Base-by-base conservation (phyloP, 1,140 invertebrate species). In the Apolygus lucorum region DNA sequence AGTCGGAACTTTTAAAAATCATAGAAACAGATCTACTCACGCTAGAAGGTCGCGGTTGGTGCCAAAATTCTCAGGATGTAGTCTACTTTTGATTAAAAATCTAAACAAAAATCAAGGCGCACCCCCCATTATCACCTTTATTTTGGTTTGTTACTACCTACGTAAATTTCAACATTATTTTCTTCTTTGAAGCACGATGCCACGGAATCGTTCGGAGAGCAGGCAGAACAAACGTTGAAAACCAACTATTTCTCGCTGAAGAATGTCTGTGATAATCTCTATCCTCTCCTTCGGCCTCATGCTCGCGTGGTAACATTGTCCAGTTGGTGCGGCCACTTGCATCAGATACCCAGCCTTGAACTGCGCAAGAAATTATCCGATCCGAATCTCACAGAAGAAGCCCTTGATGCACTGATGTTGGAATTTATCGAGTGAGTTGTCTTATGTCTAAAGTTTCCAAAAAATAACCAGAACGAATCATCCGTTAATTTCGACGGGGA, bases 241-340 rank as follows among this genome's bases (percentile, higher is more conserved):
- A 84, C 86, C 0, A 92, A 92, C 77, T 91, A 86, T 75, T 88
- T 86, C 74, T 83, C 81, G 13, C 82, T 86, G 0, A 73, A 88
- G 14, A 79, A 81, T 59, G 81, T 86, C 21, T 91, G 87, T 73
- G 78, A 88, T 8, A 78, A 78, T 29, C 75, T 92, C 1, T 89
- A 90, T 76, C 89, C 90, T 11, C 72, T 92, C 2, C 77, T 92
- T 2, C 77, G 82, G 42, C 78, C 84, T 52, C 84, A 87, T 74
- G 88, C 86, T 4, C 82, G 87, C 77, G 87, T 93, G 25, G 86
- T 90, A 0, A 89, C 91, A 78, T 69, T 93, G 0, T 91, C 89
- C 0, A 91, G 90, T 78, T 84, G 83, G 28, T 74, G 72, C 2
- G 89, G 88, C 24, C 85, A 84, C 75, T 76, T 88, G 25, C 80